Evolutionary conservation across 2,888 invertebrate genomes (phyloP).

Genomic region (Ashinkailepas kermadecensis): DNA sequence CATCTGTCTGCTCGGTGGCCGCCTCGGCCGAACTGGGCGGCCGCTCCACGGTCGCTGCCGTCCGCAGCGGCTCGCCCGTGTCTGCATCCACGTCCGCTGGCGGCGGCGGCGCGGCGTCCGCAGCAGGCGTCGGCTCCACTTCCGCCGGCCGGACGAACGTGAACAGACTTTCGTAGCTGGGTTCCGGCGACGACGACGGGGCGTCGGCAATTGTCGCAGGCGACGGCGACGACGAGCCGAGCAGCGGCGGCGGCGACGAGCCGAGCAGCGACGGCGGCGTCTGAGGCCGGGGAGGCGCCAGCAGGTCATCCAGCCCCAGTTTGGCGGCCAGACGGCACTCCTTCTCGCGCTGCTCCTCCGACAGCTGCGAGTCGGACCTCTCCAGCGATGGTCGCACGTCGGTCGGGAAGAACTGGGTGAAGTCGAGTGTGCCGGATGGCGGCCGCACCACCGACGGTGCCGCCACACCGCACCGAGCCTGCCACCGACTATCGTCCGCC

Average conservation of each 20-base stretch:
- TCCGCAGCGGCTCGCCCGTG: background rate
- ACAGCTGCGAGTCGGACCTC: background rate
- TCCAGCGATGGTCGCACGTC: conserved; percentile 1
- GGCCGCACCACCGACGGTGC: background rate
- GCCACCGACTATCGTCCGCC: too few species aligned
- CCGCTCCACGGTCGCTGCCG: background rate
- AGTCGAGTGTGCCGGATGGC: background rate
- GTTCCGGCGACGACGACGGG: background rate
- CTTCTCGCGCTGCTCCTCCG: background rate
- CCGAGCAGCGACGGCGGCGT: background rate
- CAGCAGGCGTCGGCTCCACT: background rate
- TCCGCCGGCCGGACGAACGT: background rate
- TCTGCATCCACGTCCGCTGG: background rate
- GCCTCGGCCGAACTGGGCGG: background rate
- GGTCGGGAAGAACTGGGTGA: conserved; percentile 5
- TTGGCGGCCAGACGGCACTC: background rate
- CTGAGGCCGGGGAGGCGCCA: background rate
- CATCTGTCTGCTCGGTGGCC: background rate
- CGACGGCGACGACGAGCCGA: background rate
- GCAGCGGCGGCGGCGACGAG: background rate
- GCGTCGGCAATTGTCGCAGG: too few species aligned
- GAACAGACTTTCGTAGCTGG: conserved; percentile 1
- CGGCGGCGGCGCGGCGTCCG: background rate
- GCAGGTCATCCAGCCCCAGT: background rate
- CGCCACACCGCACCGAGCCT: background rate